Evolutionary conservation across 2,888 invertebrate genomes (phyloP).

Genomic region (Elysia crispata): DNA sequence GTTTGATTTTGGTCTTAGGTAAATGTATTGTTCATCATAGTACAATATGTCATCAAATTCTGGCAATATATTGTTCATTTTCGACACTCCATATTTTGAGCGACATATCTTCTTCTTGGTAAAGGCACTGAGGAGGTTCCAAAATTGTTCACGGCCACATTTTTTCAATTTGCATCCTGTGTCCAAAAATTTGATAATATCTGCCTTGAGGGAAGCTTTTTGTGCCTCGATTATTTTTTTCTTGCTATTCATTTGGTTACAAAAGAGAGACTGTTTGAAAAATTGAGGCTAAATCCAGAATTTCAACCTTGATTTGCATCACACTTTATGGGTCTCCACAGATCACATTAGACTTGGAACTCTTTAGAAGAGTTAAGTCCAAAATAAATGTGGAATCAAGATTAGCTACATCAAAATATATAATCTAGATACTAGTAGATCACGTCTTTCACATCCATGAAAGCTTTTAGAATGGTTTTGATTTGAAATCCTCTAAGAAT

Average conservation of each 20-base stretch:
- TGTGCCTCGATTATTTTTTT: background rate
- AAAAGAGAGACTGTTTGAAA: too few species aligned
- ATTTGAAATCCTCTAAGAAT: too few species aligned
- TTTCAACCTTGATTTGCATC: too few species aligned
- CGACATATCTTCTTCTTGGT: background rate
- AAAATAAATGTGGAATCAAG: too few species aligned
- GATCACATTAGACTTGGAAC: too few species aligned
- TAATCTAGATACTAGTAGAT: too few species aligned
- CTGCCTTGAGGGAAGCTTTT: slow-evolving; percentile 13
- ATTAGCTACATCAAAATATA: too few species aligned
- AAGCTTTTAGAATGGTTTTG: too few species aligned
- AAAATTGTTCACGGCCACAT: slow-evolving; percentile 17
- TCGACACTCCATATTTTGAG: slow-evolving; percentile 30
- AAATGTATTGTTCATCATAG: background rate
- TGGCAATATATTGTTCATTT: slow-evolving; percentile 30
- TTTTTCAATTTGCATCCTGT: slow-evolving; percentile 9
- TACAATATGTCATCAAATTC: slow-evolving; percentile 32
- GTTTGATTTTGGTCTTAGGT: background rate
- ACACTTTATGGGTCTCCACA: too few species aligned
- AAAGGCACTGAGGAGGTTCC: slow-evolving; percentile 31
- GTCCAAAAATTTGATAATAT: slow-evolving; percentile 17
- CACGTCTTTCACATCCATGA: too few species aligned
- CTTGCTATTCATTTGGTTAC: background rate
- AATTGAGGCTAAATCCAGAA: too few species aligned
- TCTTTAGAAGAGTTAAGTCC: too few species aligned